These are phyloP conservation scores for Toxotes chatareus DNA, from an alignment of 2,113 vertebrate species.

Conservation along the genomic window DNA sequence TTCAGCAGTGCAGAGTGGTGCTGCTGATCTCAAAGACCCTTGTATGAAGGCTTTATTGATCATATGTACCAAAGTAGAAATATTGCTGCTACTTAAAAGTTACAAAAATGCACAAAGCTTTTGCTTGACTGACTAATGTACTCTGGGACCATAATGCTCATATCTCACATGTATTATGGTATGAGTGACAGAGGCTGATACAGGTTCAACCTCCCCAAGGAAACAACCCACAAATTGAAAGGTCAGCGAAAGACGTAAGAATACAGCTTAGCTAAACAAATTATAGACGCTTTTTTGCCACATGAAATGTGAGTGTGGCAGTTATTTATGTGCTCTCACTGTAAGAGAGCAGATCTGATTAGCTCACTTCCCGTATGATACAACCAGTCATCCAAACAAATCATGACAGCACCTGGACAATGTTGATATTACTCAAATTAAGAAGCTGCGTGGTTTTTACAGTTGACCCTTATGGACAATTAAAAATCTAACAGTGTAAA, in stretches of 20 bases:
- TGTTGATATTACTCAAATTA: slow-evolving; percentile 13
- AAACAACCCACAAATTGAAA: slow-evolving; percentile 16
- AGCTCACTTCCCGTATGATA: slow-evolving; percentile 27
- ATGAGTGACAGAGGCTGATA: slow-evolving; percentile 11
- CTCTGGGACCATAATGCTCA: slow-evolving; percentile 6
- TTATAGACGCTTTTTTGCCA: slow-evolving; percentile 32
- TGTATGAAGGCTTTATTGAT: background rate
- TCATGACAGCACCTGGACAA: slow-evolving; percentile 38
- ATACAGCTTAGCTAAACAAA: slow-evolving; percentile 16
- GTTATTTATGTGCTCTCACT: background rate
- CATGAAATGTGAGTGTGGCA: slow-evolving; percentile 27
- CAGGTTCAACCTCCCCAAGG: slow-evolving; percentile 5
- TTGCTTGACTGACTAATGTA: slow-evolving; percentile 26
- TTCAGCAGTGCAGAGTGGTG: background rate
- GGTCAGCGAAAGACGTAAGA: background rate
- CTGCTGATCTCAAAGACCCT: background rate
- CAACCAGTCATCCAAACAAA: slow-evolving; percentile 32
- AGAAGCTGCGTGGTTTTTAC: slow-evolving; percentile 22
- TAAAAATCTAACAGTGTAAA: background rate
- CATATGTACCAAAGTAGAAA: background rate
- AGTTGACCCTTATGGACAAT: slow-evolving; percentile 6
- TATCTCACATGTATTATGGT: slow-evolving; percentile 14
- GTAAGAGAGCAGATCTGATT: slow-evolving; percentile 39
- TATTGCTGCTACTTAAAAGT: background rate
- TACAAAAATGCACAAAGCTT: background rate